phyloP scores from a whole-genome alignment of 2,888 invertebrate genomes.

The Aphrophora alni region DNA sequence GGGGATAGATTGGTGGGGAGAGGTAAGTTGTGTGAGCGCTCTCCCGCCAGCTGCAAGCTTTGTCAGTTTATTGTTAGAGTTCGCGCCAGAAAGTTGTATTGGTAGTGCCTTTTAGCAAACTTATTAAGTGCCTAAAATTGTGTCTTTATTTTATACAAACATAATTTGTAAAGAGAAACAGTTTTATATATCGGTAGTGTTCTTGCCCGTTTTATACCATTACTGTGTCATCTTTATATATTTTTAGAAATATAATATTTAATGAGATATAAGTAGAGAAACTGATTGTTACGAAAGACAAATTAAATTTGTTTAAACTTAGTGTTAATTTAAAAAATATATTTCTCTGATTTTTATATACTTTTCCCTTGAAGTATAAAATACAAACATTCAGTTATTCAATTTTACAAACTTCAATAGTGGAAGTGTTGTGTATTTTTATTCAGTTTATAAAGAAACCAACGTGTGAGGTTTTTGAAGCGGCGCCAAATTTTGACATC shows the following conservation, averaged over 20 bases:
- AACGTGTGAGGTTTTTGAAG: background rate
- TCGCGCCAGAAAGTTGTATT: background rate
- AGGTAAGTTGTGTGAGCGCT: background rate
- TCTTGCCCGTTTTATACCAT: too few species aligned
- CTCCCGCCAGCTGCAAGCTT: background rate
- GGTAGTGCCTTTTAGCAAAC: background rate
- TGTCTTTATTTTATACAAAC: background rate
- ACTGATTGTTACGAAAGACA: too few species aligned
- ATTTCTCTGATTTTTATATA: too few species aligned
- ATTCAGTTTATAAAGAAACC: background rate
- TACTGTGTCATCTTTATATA: too few species aligned
- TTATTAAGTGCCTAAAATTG: background rate
- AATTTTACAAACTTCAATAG: background rate
- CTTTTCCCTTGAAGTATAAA: too few species aligned
- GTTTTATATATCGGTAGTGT: too few species aligned
- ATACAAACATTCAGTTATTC: too few species aligned
- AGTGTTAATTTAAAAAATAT: too few species aligned
- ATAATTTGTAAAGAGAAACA: background rate
- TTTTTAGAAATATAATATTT: too few species aligned
- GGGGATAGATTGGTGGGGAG: background rate
- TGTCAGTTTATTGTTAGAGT: background rate
- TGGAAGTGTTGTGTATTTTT: background rate
- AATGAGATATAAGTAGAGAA: too few species aligned
- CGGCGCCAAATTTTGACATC: background rate
- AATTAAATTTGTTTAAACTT: too few species aligned